Conservation (phyloP, 2,888 invertebrate species). For the Lasioglossum morio region DNA sequence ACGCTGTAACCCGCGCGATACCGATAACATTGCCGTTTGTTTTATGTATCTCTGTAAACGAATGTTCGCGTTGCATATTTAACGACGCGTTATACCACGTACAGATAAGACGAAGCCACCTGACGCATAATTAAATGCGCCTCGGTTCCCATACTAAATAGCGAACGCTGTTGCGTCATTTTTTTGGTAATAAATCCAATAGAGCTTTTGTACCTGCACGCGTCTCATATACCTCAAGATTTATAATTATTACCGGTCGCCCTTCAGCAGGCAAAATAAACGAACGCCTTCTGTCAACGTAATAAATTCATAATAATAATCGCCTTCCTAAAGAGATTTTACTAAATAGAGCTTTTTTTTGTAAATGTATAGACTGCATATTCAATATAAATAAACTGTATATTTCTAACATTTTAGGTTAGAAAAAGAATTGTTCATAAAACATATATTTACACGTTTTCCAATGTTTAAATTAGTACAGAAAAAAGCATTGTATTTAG, state of each 20-base stretch:
- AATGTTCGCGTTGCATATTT: slow-evolving; percentile 26
- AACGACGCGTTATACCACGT: slow-evolving; percentile 26
- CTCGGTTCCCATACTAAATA: neutral
- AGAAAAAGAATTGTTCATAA: too few relatives aligned
- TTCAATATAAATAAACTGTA: too few relatives aligned
- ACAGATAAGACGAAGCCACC: slow-evolving; percentile 26
- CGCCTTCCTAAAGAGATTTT: neutral
- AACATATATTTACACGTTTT: too few relatives aligned
- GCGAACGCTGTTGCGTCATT: neutral
- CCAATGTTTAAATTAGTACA: too few relatives aligned
- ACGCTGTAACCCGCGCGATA: slow-evolving; percentile 24
- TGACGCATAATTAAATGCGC: slow-evolving; percentile 14
- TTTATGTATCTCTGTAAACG: slow-evolving; percentile 32
- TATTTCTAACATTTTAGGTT: too few relatives aligned
- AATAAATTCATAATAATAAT: neutral
- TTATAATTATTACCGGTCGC: neutral
- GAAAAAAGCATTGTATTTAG: too few relatives aligned
- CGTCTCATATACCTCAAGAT: neutral
- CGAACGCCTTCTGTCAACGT: neutral
- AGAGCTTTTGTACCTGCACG: neutral
- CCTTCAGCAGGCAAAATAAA: neutral
- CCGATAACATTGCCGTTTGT: slow-evolving; percentile 34
- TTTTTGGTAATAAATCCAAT: neutral
- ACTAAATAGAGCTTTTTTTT: neutral
- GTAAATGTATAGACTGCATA: too few relatives aligned